Evolutionary conservation across 2,113 vertebrate species (phyloP), one percentile per base, ranked within the genome.

Genomic region (Onychostruthus taczanowskii): DNA sequence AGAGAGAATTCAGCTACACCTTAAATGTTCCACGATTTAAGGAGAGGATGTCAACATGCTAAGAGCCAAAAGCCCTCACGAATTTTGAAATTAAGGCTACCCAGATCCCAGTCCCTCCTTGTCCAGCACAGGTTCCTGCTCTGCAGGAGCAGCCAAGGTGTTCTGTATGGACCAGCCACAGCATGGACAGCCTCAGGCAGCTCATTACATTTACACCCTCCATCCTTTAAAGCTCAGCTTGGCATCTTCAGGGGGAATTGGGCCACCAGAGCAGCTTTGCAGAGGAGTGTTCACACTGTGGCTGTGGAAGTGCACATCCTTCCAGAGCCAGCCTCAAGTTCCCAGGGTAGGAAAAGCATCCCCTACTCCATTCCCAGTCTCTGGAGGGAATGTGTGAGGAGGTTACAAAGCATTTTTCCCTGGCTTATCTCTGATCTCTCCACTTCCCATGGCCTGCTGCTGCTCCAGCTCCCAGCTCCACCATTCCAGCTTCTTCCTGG

Each of bases 391-490:
- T 1, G 41, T 9, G 52, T 0, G 0, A 89, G 39, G 53, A 82
- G 70, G 44, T 89, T 89, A 50, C 67, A 39, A 66, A 89, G 89
- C 39, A 5, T 33, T 90, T 89, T 95, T 67, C 44, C 83, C 83
- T 68, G 7, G 13, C 82, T 96, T 92, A 95, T 96, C 94, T 96
- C 90, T 89, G 92, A 95, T 93, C 94, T 94, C 64, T 27, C 22
- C 3, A 18, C 88, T 96, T 96, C 95, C 94, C 94, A 84, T 90
- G 95, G 90, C 72, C 82, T 80, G 94, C 94, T 87, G 96, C 94
- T 94, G 91, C 93, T 82, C 69, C 4, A 0, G 50, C 74, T 73
- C 64, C 11, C 50, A 58, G 69, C 64, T 73, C 27, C 84, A 30
- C 62, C 44, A 8, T 2, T 5, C 26, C 17, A 3, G 30, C 87